phyloP scores from a whole-genome alignment of 2,888 invertebrate genomes.

The Melanophora roralis region DNA sequence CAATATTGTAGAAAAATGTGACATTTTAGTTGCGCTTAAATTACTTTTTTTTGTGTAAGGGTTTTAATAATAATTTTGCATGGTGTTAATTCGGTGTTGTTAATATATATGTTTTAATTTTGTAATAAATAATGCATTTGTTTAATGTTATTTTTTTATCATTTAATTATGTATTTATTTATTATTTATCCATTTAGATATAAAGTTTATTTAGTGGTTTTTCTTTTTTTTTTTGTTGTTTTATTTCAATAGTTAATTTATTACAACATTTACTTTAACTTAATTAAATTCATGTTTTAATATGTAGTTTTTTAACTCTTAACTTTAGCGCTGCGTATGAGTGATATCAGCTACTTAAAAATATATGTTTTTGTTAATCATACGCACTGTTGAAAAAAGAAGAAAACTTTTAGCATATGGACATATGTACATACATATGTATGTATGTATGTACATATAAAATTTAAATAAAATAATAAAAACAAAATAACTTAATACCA shows the following conservation, averaged over 20 bases:
- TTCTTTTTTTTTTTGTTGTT: not conserved
- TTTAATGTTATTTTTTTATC: too few relatives aligned
- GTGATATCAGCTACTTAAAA: conserved; percentile 5
- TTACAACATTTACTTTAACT: not conserved
- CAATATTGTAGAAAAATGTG: conserved; percentile 75
- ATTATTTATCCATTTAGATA: not conserved
- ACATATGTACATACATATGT: too few relatives aligned
- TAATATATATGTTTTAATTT: not conserved
- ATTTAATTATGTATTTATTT: too few relatives aligned
- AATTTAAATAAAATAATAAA: too few relatives aligned
- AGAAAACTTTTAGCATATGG: too few relatives aligned
- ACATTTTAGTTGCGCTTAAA: conserved; percentile 69
- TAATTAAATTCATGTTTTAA: conserved; percentile 15
- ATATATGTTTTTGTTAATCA: conserved; percentile 25
- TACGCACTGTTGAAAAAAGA: not conserved
- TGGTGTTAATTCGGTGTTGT: not conserved
- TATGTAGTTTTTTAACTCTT: not conserved
- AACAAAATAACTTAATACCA: too few relatives aligned
- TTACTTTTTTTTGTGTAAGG: not conserved
- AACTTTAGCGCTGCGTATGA: not conserved
- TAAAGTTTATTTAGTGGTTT: not conserved
- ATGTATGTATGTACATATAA: too few relatives aligned
- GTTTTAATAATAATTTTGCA: not conserved
- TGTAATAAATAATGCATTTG: not conserved
- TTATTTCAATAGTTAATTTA: not conserved